Evolutionary conservation across 2,888 invertebrate species (phyloP).

Genomic region (Andrena dorsata): DNA sequence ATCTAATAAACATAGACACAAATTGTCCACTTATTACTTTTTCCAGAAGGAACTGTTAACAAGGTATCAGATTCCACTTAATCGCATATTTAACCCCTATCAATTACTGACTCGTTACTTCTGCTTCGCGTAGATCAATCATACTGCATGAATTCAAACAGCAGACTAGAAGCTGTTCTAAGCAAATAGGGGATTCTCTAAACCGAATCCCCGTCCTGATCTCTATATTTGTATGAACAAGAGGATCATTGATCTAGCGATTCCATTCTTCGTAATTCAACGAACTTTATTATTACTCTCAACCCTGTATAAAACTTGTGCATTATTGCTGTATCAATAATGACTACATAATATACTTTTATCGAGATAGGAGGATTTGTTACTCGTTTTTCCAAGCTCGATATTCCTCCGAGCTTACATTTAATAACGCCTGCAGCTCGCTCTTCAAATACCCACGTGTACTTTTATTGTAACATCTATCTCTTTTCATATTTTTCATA

Average conservation of each 20-base stretch:
- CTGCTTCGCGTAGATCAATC: constrained; percentile 26
- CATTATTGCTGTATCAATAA: no score
- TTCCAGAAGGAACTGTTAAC: background rate
- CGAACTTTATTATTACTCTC: background rate
- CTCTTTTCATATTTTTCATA: background rate
- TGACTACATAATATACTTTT: no score
- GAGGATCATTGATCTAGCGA: background rate
- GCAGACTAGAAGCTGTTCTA: constrained; percentile 11
- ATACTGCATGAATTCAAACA: constrained; percentile 20
- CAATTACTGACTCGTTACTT: constrained; percentile 21
- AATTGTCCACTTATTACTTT: no score
- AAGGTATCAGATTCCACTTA: background rate
- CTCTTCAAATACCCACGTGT: no score
- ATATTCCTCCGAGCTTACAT: constrained; percentile 4
- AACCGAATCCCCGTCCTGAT: constrained; percentile 3
- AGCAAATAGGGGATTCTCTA: constrained; percentile 33
- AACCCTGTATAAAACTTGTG: background rate
- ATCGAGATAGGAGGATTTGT: no score
- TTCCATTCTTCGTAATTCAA: background rate
- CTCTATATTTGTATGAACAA: background rate
- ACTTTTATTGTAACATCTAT: background rate
- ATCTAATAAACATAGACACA: no score
- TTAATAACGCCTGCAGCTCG: no score
- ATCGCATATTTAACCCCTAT: constrained; percentile 9
- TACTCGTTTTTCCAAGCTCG: no score